Evolutionary conservation across 2,797 vertebrate genomes (phyloP).

Genomic region (Mico argentatus): DNA sequence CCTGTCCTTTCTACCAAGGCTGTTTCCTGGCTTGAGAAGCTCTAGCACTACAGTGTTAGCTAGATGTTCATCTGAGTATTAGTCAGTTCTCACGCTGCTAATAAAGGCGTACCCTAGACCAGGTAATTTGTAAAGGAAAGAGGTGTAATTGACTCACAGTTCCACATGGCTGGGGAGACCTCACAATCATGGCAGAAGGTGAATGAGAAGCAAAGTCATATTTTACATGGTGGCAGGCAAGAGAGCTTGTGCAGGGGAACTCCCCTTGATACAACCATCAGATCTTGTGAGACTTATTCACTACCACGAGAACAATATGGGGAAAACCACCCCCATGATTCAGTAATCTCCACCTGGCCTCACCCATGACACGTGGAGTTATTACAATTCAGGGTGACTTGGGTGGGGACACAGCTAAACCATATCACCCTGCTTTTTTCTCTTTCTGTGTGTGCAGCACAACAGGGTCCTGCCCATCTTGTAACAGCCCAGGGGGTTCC

Average conservation of each 20-base stretch:
- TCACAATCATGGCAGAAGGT: not conserved
- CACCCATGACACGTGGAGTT: not conserved
- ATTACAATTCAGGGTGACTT: not conserved
- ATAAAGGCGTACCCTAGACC: not conserved
- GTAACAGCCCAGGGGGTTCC: not conserved
- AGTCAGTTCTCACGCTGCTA: not conserved
- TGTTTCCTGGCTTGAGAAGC: not conserved
- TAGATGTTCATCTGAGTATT: not conserved
- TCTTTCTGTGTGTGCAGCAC: too few species aligned
- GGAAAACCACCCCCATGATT: not conserved
- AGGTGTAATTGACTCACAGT: not conserved
- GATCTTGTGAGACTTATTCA: not conserved
- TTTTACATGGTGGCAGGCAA: not conserved
- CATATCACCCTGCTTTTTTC: not conserved
- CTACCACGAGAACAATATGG: not conserved
- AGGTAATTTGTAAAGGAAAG: not conserved
- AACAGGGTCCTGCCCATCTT: not conserved
- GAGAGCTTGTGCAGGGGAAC: not conserved
- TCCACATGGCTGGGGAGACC: not conserved
- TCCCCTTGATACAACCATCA: not conserved
- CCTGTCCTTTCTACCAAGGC: not conserved
- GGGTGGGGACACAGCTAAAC: not conserved
- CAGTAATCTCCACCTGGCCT: not conserved
- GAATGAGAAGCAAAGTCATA: not conserved
- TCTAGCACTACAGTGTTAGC: too few species aligned